These are phyloP conservation scores for Leptatherina wallacei DNA, from an alignment of 2,797 vertebrate genomes.

Conservation along the genomic window DNA sequence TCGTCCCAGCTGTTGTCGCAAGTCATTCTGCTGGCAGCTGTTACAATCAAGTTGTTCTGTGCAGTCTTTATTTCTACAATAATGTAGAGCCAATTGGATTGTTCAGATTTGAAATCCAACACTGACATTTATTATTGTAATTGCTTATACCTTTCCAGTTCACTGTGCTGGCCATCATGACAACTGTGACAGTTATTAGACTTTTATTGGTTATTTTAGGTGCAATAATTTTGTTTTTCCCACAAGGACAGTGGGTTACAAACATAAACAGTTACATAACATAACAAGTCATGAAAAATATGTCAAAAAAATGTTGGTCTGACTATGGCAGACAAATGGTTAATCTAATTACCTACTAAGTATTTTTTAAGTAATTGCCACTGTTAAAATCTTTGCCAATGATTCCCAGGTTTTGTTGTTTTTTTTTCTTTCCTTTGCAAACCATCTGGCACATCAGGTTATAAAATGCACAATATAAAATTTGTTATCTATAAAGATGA, in stretches of 20 bases:
- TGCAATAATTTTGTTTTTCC: slow-evolving; percentile 38
- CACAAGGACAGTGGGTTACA: slow-evolving; percentile 47
- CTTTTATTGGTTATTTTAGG: slow-evolving; percentile 40
- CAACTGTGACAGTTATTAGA: slow-evolving; percentile 17
- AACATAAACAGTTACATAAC: slow-evolving; percentile 53
- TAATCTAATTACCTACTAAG: not conserved
- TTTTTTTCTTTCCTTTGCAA: not conserved
- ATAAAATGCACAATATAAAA: not conserved
- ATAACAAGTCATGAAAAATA: slow-evolving; percentile 52
- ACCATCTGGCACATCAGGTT: not conserved
- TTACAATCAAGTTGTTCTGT: slow-evolving; percentile 59
- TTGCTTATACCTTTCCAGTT: slow-evolving; percentile 22
- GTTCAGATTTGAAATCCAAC: slow-evolving; percentile 22
- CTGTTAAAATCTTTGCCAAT: not conserved
- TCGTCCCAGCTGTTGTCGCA: slow-evolving; percentile 73
- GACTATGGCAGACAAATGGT: not conserved
- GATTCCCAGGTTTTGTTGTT: too few species aligned
- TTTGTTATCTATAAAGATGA: too few species aligned
- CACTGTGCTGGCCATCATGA: slow-evolving; percentile 20
- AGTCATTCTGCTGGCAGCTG: slow-evolving; percentile 64
- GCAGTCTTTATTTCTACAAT: slow-evolving; percentile 41
- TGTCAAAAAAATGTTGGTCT: slow-evolving; percentile 21
- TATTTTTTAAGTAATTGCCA: not conserved
- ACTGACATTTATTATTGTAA: slow-evolving; percentile 26
- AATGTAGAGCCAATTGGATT: slow-evolving; percentile 30